Percentiles rank a stretch among this genome's conserved stretches.
Conservation (phyloP, 2,797 vertebrate genomes). For the Avahi laniger region DNA sequence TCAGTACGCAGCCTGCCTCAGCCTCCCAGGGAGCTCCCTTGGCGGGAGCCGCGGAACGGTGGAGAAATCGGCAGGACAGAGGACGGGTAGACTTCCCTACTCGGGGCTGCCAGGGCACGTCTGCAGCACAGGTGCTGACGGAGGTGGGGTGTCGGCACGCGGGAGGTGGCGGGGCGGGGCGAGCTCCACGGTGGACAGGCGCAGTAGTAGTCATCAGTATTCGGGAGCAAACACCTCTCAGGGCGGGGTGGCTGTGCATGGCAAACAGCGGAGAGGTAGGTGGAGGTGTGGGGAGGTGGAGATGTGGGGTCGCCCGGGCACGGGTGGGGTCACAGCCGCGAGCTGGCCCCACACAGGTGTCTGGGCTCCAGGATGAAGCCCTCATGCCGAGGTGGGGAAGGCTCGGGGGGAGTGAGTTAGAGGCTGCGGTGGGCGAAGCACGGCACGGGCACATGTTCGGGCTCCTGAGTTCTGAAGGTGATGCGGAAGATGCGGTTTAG, state of each 20-base stretch:
- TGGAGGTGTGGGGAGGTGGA: background rate
- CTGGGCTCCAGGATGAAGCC: background rate
- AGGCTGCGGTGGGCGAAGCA: background rate
- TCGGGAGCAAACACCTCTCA: background rate
- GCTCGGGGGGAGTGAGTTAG: background rate
- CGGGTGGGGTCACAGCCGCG: background rate
- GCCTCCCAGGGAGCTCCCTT: background rate
- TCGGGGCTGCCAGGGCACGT: too few species aligned
- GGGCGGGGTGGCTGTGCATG: too few species aligned
- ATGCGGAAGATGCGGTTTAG: background rate
- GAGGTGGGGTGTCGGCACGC: background rate
- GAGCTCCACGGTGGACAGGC: rapidly evolving
- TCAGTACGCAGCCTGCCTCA: too few species aligned
- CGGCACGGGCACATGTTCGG: rapidly evolving
- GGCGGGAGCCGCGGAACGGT: too few species aligned
- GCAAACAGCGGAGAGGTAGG: background rate
- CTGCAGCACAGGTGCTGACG: background rate
- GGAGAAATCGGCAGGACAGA: background rate
- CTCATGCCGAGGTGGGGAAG: background rate
- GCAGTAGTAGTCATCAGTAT: too few species aligned
- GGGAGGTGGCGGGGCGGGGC: background rate
- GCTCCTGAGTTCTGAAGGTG: background rate
- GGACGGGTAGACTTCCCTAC: background rate
- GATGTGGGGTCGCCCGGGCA: background rate
- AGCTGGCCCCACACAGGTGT: background rate